Percentiles rank a stretch among this genome's conserved stretches.
phyloP scores from a whole-genome alignment of 2,888 invertebrate genomes.

The Tortrix viridana region DNA sequence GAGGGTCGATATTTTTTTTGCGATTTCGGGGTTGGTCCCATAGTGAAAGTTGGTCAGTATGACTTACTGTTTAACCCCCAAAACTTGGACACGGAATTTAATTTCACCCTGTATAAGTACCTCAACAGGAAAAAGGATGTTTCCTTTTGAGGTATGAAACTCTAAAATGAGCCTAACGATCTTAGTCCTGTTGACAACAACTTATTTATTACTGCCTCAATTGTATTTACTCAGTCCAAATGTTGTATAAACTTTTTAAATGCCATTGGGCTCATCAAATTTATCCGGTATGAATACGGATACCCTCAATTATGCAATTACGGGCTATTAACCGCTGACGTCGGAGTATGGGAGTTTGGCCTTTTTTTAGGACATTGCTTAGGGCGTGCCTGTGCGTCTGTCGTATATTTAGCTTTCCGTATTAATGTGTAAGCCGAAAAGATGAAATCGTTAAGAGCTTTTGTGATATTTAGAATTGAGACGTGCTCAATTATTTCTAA shows the following conservation, averaged over 20 bases:
- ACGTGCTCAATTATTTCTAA: background rate
- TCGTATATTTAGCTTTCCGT: background rate
- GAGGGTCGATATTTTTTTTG: no score
- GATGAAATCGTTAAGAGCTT: background rate
- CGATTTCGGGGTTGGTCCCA: no score
- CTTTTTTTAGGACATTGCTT: conserved; percentile 4
- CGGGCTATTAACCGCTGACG: conserved; percentile 15
- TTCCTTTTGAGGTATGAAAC: no score
- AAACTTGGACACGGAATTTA: no score
- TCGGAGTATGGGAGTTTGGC: background rate
- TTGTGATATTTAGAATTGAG: background rate
- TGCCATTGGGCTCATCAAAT: conserved; percentile 10
- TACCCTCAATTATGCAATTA: conserved; percentile 12
- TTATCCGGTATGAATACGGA: conserved; percentile 14
- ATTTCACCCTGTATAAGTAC: no score
- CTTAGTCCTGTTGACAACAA: no score
- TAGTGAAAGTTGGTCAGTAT: no score
- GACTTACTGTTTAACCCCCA: no score
- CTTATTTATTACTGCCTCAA: no score
- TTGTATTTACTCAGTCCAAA: background rate
- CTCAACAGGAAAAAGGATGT: no score
- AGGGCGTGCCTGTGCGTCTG: background rate
- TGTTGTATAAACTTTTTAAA: conserved; percentile 10
- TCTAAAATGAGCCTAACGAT: no score
- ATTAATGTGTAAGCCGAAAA: background rate